phyloP scores from a whole-genome alignment of 2,888 invertebrate genomes.

The Acleris literana region DNA sequence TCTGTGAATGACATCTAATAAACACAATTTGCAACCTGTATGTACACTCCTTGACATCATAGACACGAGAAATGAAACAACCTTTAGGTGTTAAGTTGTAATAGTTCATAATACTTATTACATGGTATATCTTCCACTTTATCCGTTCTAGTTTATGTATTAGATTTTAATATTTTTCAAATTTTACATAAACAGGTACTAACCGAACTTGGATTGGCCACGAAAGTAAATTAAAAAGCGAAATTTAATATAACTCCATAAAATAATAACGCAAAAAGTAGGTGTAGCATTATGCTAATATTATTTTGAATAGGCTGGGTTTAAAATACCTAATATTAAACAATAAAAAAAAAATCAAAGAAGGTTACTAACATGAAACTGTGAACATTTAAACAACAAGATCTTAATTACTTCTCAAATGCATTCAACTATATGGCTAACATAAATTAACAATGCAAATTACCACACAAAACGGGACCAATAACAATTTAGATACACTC shows the following conservation, averaged over 20 bases:
- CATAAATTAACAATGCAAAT: conserved; percentile 48
- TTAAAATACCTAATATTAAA: neutral
- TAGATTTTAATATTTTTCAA: conserved; percentile 25
- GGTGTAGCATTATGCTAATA: neutral
- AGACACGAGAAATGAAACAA: conserved; percentile 57
- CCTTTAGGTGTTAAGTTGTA: conserved; percentile 69
- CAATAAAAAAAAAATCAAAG: neutral
- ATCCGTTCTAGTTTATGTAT: conserved; percentile 11
- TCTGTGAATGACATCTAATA: conserved; percentile 30
- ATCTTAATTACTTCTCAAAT: conserved; percentile 16
- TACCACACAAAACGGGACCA: conserved; percentile 55
- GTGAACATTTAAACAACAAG: conserved; percentile 4
- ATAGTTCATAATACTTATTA: conserved; percentile 67
- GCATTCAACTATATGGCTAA: conserved; percentile 18
- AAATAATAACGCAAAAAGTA: conserved; percentile 1
- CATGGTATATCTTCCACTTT: conserved; percentile 52
- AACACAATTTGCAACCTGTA: conserved; percentile 30
- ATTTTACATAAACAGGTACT: conserved; percentile 14
- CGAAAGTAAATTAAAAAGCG: conserved; percentile 11
- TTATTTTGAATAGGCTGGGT: neutral
- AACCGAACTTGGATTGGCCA: too few species aligned
- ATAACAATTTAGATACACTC: conserved; percentile 61
- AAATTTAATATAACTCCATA: neutral
- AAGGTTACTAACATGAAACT: neutral
- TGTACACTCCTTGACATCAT: conserved; percentile 31